These are phyloP conservation scores for Cinara cedri DNA, from an alignment of 2,888 invertebrate genomes.

Conservation along the genomic window DNA sequence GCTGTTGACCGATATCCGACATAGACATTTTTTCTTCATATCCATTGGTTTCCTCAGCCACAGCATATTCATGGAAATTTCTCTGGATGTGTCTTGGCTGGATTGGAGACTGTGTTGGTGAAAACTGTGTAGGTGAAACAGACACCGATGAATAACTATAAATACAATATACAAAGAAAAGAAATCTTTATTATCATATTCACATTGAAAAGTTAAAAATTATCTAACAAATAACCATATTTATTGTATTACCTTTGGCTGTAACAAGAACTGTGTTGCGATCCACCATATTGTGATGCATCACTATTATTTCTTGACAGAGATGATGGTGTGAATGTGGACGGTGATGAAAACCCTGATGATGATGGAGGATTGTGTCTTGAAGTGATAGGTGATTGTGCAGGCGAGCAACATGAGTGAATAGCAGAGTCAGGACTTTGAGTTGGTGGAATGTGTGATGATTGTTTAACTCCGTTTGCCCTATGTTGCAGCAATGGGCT, in stretches of 20 bases:
- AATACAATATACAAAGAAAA: constrained; percentile 28
- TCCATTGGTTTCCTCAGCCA: constrained; percentile 56
- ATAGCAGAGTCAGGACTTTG: constrained; percentile 89
- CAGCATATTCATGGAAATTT: constrained; percentile 52
- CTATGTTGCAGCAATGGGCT: constrained; percentile 43
- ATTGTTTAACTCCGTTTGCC: constrained; percentile 41
- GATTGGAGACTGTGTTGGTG: constrained; percentile 87
- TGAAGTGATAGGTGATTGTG: constrained; percentile 84
- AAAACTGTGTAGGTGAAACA: constrained; percentile 69
- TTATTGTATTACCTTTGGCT: constrained; percentile 60
- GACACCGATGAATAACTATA: constrained; percentile 73
- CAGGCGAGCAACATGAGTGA: constrained; percentile 86
- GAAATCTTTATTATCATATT: no score
- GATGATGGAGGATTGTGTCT: constrained; percentile 72
- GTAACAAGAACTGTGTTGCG: constrained; percentile 64
- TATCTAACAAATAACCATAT: constrained; percentile 1
- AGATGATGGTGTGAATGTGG: constrained; percentile 79
- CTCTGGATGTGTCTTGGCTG: constrained; percentile 65
- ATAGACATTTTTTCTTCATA: constrained; percentile 61
- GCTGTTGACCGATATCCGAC: constrained; percentile 62
- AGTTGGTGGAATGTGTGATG: constrained; percentile 70
- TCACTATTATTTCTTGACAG: constrained; percentile 89
- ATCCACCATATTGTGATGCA: constrained; percentile 87
- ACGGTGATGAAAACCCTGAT: constrained; percentile 66
- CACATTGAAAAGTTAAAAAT: background rate